Base-by-base conservation (phyloP, 2,888 invertebrate species). In the Taphrorychus bicolor region DNA sequence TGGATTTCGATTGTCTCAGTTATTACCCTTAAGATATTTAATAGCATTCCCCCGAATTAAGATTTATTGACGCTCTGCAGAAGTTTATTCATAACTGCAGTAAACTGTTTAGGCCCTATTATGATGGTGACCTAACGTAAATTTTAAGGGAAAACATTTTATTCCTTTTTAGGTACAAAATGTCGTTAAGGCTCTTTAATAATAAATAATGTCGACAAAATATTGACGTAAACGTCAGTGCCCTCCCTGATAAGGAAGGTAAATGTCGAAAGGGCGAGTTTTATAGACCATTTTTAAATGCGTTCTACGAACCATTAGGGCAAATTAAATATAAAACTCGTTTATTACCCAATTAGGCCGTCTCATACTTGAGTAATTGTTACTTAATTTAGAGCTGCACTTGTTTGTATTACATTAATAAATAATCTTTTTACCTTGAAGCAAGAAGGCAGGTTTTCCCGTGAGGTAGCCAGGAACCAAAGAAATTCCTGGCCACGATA, bases 361-460 rank as follows among this genome's bases (percentile, higher is more conserved):
- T 32, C 32, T 32, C n/a, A n/a, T n/a, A n/a, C n/a, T n/a, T n/a
- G n/a, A n/a, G n/a, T n/a, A n/a, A n/a, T n/a, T n/a, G n/a, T n/a
- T n/a, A n/a, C n/a, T n/a, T n/a, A n/a, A n/a, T n/a, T n/a, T n/a
- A n/a, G n/a, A n/a, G n/a, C n/a, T n/a, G n/a, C n/a, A n/a, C n/a
- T n/a, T n/a, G n/a, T n/a, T n/a, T n/a, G n/a, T n/a, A n/a, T n/a
- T n/a, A n/a, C n/a, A n/a, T n/a, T n/a, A n/a, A n/a, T n/a, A n/a
- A 22, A 11, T 19, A 52, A 52, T 17, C 9, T 42, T 11, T 56
- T 69, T 72, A 91, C 92, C 91, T 87, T 91, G 87, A 79, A 92
- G 85, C 77, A 87, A 86, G 83, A 90, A 91, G 75, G 91, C 91
- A 79, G 88, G 88, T 78, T 87, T 87, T 80, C 89, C 86, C 79